These are phyloP conservation scores for Meriones unguiculatus DNA, from an alignment of 2,113 vertebrate genomes.

Conservation along the genomic window DNA sequence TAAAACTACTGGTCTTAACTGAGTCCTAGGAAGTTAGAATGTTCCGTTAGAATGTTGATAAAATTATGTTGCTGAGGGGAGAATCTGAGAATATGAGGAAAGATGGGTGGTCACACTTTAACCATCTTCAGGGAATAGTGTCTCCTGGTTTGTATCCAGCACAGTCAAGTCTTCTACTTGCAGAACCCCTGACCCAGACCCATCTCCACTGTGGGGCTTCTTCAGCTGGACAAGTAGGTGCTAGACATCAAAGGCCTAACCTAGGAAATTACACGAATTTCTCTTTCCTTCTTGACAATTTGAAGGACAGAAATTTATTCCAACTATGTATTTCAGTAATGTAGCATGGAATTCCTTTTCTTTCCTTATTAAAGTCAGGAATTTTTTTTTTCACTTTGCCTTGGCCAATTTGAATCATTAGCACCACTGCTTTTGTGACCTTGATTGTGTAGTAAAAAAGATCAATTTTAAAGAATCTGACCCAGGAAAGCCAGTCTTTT, in stretches of 20 bases:
- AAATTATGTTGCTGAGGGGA: not conserved
- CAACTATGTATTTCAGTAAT: not conserved
- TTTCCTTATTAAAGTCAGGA: not conserved
- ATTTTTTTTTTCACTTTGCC: not conserved
- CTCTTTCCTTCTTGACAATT: not conserved
- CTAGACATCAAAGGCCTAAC: not conserved
- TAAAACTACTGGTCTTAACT: not conserved
- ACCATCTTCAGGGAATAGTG: rapidly evolving
- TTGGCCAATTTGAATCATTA: not conserved
- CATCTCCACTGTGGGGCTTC: rapidly evolving
- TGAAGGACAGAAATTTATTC: not conserved
- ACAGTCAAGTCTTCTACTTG: rapidly evolving
- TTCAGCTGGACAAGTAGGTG: rapidly evolving
- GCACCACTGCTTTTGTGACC: too few species aligned
- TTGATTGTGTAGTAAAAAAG: not conserved
- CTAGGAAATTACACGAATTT: not conserved
- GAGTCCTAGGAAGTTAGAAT: not conserved
- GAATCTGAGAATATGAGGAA: not conserved
- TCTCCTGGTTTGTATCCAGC: not conserved
- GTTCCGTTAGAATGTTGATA: not conserved
- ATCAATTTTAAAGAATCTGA: constrained; percentile 8
- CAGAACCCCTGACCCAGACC: rapidly evolving
- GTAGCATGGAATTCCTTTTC: not conserved
- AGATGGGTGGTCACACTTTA: rapidly evolving
- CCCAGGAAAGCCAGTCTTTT: not conserved